phyloP scores from a whole-genome alignment of 2,797 vertebrate genomes.

The Danio tinwini region DNA sequence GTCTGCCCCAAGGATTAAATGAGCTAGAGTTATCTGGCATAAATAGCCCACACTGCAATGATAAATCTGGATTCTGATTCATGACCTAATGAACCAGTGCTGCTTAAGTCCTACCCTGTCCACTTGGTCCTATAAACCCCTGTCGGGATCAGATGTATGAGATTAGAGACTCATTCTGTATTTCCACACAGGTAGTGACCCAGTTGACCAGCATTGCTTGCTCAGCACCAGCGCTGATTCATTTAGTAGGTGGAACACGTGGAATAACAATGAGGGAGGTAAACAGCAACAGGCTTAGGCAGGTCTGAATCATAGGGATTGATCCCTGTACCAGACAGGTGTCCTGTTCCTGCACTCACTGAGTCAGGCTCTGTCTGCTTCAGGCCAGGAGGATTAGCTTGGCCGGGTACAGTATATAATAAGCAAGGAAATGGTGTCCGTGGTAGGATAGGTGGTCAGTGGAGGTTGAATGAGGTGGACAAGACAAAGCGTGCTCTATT shows the following conservation, averaged over 20 bases:
- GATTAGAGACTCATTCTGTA: slow-evolving; percentile 34
- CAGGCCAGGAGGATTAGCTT: slow-evolving; percentile 56
- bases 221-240: slow-evolving; percentile 3
- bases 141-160: slow-evolving; percentile 20
- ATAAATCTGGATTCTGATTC: slow-evolving; percentile 40
- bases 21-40: background rate
- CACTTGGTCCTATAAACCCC: slow-evolving; percentile 11
- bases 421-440: slow-evolving; percentile 33
- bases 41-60: background rate
- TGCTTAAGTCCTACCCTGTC: slow-evolving; percentile 37
- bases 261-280: slow-evolving; percentile 22
- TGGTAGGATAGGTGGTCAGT: background rate
- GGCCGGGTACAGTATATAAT: slow-evolving; percentile 40
- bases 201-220: slow-evolving; percentile 34
- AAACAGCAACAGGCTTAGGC: slow-evolving; percentile 52
- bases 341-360: slow-evolving; percentile 54
- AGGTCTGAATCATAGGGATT: slow-evolving; percentile 60
- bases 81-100: slow-evolving; percentile 41
- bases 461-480: background rate
- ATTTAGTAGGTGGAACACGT: background rate
- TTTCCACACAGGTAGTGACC: slow-evolving; percentile 50
- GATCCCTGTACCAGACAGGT: slow-evolving; percentile 66
- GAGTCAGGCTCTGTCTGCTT: slow-evolving; percentile 44
- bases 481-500: slow-evolving; percentile 28
- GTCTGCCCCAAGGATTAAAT: slow-evolving; percentile 1